Base-by-base conservation (phyloP, 1,140 invertebrate species). In the Dreissena rostriformis region DNA sequence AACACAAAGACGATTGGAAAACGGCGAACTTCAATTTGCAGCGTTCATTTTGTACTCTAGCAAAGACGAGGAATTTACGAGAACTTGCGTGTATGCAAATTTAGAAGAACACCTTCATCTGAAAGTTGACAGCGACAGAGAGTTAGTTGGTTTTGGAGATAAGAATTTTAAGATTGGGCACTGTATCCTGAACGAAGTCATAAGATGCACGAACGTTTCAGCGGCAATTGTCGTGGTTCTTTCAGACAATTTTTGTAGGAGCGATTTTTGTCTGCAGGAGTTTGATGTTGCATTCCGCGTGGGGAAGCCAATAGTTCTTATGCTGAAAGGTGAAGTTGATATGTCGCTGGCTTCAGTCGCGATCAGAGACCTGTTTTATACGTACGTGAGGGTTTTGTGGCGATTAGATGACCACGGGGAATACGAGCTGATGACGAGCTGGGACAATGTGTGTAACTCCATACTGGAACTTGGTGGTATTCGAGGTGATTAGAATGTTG, bases 381-480 rank as follows among this genome's bases (percentile, higher is more conserved):
- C 17, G 19, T n/a, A 22, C 10, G 57, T 53, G 8, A 26, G 71
- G 15, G 49, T 73, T 22, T 24, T 52, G 24, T 73, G 49, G 49
- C 52, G 22, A 11, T 39, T 39, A 39, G 17, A 53, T 10, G 67
- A 70, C n/a, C 17, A 70, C 22, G 26, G 67, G 0, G 17, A 39
- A 19, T 70, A 70, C n/a, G 24, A 19, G n/a, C 28, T 70, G 11
- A 70, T 49, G 51, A 70, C 67, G 11, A 19, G 29, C 24, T 70
- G 24, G 67, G 67, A 39, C 29, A 70, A 70, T 39, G 0, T 70
- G 0, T 70, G 67, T 70, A 70, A 29, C 15, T 70, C 67, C 19
- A 39, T 70, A 29, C 15, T 70, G 29, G 39, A 39, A 39, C 39
- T 39, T 39, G 39, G 39, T 39, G 39, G 39, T 39, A 8, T 39